Percentiles rank a stretch among this genome's conserved stretches.
Evolutionary conservation across 2,888 invertebrate genomes (phyloP).

Genomic region (Drosophila infuscata): DNA sequence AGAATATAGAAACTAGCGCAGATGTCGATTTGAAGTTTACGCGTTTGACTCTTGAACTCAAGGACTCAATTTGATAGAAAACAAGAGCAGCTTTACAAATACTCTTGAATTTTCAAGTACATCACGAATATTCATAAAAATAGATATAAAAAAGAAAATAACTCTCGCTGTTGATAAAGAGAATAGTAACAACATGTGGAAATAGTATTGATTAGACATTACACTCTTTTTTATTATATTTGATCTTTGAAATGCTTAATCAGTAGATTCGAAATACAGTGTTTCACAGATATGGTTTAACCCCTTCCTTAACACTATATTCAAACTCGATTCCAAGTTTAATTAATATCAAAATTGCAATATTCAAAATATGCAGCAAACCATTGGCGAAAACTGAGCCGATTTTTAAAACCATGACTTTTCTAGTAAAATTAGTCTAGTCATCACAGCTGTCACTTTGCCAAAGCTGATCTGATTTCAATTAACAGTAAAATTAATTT

Average conservation of each 20-base stretch:
- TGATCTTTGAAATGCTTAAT: background rate
- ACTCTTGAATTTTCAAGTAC: background rate
- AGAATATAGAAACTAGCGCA: conserved; percentile 62
- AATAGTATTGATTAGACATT: background rate
- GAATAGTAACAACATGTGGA: background rate
- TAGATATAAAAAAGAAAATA: background rate
- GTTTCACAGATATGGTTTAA: too few species aligned
- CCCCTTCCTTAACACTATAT: background rate
- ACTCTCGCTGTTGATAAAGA: background rate
- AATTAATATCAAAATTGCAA: background rate
- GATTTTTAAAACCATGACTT: background rate
- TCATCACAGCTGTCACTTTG: background rate
- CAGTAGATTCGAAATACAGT: background rate
- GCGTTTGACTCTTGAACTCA: conserved; percentile 48
- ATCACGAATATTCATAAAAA: background rate
- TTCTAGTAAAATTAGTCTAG: too few species aligned
- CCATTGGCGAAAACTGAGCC: background rate
- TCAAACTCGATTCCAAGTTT: background rate
- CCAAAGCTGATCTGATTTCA: background rate
- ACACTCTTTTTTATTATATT: background rate
- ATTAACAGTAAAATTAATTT: too few species aligned
- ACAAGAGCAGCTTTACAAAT: conserved; percentile 31
- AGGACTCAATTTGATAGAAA: conserved; percentile 31
- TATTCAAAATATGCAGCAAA: background rate
- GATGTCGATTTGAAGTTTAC: conserved; percentile 72